These are phyloP conservation scores for Prochilodus magdalenae DNA, from an alignment of 2,113 vertebrate species.

Conservation along the genomic window DNA sequence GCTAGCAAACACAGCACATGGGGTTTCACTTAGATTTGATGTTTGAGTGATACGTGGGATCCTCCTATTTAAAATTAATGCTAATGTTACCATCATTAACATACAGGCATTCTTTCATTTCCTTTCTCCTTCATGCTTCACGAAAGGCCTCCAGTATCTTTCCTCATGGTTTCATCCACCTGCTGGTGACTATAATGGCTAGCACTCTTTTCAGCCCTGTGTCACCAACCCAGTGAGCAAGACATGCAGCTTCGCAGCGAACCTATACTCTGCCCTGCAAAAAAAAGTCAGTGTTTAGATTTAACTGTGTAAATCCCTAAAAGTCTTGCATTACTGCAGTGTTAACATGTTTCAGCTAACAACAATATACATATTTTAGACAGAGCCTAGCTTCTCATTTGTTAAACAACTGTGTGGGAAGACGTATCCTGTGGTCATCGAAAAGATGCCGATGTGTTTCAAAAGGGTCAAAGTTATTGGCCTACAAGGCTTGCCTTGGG, in stretches of 20 bases:
- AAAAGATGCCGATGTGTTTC: no score
- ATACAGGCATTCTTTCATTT: neutral
- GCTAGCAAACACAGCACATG: slow-evolving; percentile 21
- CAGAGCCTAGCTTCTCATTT: no score
- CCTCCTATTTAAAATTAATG: neutral
- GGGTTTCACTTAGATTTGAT: neutral
- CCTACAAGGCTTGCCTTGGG: no score
- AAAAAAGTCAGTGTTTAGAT: no score
- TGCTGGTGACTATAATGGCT: slow-evolving; percentile 22
- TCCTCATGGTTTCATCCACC: slow-evolving; percentile 29
- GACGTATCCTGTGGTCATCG: no score
- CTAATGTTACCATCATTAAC: slow-evolving; percentile 10
- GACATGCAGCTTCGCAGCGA: neutral
- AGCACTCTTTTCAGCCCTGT: neutral
- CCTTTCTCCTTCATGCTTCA: slow-evolving; percentile 63
- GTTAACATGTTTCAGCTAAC: no score
- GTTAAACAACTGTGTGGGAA: no score
- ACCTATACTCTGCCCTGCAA: no score
- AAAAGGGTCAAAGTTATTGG: no score
- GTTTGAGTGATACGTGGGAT: neutral
- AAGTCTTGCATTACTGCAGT: no score
- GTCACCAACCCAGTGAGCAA: neutral
- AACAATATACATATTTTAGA: no score
- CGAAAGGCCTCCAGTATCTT: slow-evolving; percentile 50
- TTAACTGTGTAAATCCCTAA: no score